Conservation (phyloP, 2,113 vertebrate genomes). For the Chascanopsetta lugubris region DNA sequence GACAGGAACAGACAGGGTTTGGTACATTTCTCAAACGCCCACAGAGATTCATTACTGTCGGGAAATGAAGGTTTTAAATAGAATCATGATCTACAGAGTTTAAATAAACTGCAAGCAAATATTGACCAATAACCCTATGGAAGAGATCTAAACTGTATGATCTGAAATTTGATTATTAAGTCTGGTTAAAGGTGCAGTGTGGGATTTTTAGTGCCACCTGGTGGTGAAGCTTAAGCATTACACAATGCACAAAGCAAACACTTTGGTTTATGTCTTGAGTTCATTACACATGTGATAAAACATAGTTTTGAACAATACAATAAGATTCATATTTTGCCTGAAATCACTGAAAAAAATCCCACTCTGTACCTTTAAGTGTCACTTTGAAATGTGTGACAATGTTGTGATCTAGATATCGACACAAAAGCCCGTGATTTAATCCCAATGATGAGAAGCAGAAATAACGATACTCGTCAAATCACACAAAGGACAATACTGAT, state of each 20-base stretch:
- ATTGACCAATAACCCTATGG: background rate
- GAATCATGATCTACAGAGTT: background rate
- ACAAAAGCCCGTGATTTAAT: background rate
- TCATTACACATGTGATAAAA: too few relatives aligned
- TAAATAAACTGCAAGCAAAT: background rate
- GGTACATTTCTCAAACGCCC: slow-evolving; percentile 9
- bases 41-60: background rate
- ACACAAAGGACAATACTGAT: slow-evolving; percentile 9
- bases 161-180: too few relatives aligned
- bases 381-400: background rate
- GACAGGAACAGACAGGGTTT: background rate
- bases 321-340: too few relatives aligned
- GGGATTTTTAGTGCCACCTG: too few relatives aligned
- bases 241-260: too few relatives aligned
- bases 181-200: too few relatives aligned
- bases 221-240: too few relatives aligned
- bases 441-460: slow-evolving; percentile 24
- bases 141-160: background rate
- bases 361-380: background rate
- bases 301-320: too few relatives aligned
- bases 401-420: slow-evolving; percentile 12
- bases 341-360: too few relatives aligned
- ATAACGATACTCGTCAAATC: slow-evolving; percentile 16
- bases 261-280: too few relatives aligned
- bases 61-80: background rate